Evolutionary conservation across 2,888 invertebrate genomes (phyloP).

Genomic region (Craniophora ligustri): DNA sequence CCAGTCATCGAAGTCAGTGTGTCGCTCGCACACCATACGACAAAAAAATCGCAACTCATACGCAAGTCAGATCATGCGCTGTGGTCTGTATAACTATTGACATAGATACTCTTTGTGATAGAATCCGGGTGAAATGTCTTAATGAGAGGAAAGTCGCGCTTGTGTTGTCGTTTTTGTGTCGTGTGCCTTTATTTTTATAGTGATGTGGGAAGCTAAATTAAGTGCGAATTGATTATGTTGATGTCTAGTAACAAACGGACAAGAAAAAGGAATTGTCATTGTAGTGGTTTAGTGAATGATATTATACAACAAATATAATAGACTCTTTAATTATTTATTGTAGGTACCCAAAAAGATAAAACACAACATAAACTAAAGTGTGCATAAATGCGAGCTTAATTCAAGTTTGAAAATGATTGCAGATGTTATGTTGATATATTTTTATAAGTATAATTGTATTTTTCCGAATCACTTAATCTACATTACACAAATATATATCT

Average conservation of each 20-base stretch:
- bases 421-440: too few relatives aligned
- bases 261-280: neutral
- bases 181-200: conserved; percentile 26
- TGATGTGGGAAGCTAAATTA: conserved; percentile 29
- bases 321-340: too few relatives aligned
- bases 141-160: conserved; percentile 49
- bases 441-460: too few relatives aligned
- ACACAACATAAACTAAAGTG: too few relatives aligned
- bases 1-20: conserved; percentile 45
- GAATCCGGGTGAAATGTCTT: conserved; percentile 49
- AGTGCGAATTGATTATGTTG: neutral
- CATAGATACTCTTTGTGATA: conserved; percentile 44
- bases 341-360: too few relatives aligned
- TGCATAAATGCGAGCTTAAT: too few relatives aligned
- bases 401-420: too few relatives aligned
- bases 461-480: too few relatives aligned
- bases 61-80: conserved; percentile 40
- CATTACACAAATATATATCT: too few relatives aligned
- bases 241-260: neutral
- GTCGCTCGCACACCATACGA: conserved; percentile 24
- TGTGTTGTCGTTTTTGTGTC: conserved; percentile 33
- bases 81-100: conserved; percentile 48
- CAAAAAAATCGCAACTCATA: conserved; percentile 37
- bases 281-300: too few relatives aligned
- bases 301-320: too few relatives aligned